Evolutionary conservation across 2,797 vertebrate species (phyloP), one percentile per base, ranked within the genome.

Genomic region (Hydrocynus forskahlii): DNA sequence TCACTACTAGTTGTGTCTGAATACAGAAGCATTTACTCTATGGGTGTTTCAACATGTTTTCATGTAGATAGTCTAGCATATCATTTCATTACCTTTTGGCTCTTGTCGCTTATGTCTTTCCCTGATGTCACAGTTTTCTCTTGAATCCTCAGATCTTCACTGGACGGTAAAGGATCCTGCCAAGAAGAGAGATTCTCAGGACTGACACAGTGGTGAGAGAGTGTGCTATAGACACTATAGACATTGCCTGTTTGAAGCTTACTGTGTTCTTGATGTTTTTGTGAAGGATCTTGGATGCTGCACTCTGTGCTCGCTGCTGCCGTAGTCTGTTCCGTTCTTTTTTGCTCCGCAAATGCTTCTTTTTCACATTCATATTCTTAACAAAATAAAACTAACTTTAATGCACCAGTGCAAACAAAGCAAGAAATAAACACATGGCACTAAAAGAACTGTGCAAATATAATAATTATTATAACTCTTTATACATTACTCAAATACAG

Each of bases 251-350:
- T 54, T 45, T 25, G 21, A 43, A 1, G 14, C 84, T 74, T 78
- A 85, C 86, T 50, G 75, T 71, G 43, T 82, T 76, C 71, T 78
- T 87, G 21, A 60, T 74, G 40, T 25, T 87, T 63, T 70, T 86
- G 54, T 86, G 84, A 67, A 38, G 9, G 4, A 63, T 80, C 75
- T 88, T 88, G 43, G 86, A 64, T 69, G 81, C 70, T 43, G 69
- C 78, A 19, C 29, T 89, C 17, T 81, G 83, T 40, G 7, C 54
- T 23, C 83, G 87, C 62, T 87, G 90, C 67, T 72, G 84, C n/a
- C 23, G 80, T 84, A 92, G 89, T 64, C 84, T 76, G 35, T 95
- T 95, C 80, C 95, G 94, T 38, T 91, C 95, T 86, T 94, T 96
- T 9, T 84, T 90, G 69, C 91, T 96, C 82, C 59, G 90, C 40